These are phyloP conservation scores for Morbakka virulenta DNA, from an alignment of 30 jellyfish, hydroid and myxozoan species.

Conservation along the genomic window DNA sequence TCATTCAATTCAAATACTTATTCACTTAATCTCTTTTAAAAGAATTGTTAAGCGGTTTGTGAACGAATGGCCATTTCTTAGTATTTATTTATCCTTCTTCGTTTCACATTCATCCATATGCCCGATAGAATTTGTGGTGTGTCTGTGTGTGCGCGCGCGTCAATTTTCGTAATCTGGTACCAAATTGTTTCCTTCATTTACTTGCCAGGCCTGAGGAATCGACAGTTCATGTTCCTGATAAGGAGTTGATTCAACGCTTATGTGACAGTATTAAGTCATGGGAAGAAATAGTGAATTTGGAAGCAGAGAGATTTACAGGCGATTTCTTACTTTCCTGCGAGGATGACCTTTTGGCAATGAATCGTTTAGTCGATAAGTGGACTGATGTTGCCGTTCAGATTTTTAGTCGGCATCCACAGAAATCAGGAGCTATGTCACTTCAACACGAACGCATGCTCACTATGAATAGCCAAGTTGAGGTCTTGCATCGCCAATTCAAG, in stretches of 20 bases:
- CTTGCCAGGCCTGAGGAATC: conserved; percentile 85
- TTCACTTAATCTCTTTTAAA: no score
- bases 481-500: conserved; percentile 56
- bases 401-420: conserved; percentile 56
- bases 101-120: no score
- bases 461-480: conserved; percentile 63
- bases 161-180: no score
- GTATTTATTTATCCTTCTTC: no score
- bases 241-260: conserved; percentile 17
- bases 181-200: no score
- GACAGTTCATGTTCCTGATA: conserved; percentile 69
- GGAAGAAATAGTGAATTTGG: conserved; percentile 78
- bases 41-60: no score
- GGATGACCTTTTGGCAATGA: conserved; percentile 75
- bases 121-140: no score
- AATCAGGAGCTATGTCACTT: conserved; percentile 12
- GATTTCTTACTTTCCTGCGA: conserved; percentile 80
- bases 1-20: no score
- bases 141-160: no score
- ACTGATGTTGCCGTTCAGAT: conserved; percentile 57
- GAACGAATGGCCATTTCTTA: no score
- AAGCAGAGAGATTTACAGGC: conserved; percentile 90
- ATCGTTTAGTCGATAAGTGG: conserved; percentile 64
- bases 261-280: conserved; percentile 67
- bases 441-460: conserved; percentile 72